These are phyloP conservation scores for Pseudomugil gertrudae DNA, from an alignment of 2,797 vertebrate genomes.

Conservation along the genomic window DNA sequence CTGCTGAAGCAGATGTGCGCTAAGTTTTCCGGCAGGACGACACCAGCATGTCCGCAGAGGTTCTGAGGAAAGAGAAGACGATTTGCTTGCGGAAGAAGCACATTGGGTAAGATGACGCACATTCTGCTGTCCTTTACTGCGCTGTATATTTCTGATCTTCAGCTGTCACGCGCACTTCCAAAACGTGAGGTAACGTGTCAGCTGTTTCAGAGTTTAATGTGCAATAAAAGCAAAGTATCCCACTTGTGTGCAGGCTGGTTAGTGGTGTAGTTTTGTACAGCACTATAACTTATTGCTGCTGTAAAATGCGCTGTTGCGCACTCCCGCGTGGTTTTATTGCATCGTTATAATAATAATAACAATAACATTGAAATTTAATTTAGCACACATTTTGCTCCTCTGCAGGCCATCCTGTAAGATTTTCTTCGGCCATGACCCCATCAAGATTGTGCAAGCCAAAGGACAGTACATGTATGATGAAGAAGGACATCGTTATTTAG, in stretches of 20 bases:
- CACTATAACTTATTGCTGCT: background rate
- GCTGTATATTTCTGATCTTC: no score
- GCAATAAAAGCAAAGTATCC: background rate
- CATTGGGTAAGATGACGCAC: slow-evolving; percentile 84
- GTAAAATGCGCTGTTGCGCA: background rate
- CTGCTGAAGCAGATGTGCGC: background rate
- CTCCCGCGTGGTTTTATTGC: no score
- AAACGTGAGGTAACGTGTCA: no score
- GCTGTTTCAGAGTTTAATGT: background rate
- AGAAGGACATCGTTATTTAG: slow-evolving; percentile 88
- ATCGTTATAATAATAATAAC: background rate
- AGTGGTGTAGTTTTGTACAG: background rate
- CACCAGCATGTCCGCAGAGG: slow-evolving; percentile 74
- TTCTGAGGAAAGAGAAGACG: slow-evolving; percentile 86
- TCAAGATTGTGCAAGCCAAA: slow-evolving; percentile 91
- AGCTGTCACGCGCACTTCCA: background rate
- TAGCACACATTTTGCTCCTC: background rate
- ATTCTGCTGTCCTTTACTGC: background rate
- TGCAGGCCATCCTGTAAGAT: slow-evolving; percentile 95
- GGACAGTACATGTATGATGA: slow-evolving; percentile 98
- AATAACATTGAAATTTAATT: background rate
- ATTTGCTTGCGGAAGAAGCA: slow-evolving; percentile 87
- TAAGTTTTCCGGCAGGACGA: background rate
- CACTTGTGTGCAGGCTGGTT: background rate
- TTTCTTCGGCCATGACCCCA: slow-evolving; percentile 93